phyloP scores from a whole-genome alignment of 2,113 vertebrate genomes.

The Clarias batrachus region DNA sequence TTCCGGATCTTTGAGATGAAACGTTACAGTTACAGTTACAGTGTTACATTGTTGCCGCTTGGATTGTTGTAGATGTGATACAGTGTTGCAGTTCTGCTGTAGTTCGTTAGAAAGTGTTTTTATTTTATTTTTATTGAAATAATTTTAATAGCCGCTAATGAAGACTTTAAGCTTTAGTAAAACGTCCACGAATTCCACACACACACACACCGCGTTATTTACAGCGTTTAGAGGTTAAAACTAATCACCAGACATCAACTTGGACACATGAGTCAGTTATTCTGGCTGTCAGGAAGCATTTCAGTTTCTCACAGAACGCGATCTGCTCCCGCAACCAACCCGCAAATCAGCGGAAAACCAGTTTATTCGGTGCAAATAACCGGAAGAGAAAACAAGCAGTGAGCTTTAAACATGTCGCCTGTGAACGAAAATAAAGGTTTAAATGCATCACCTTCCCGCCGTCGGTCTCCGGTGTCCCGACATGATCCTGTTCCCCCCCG shows the following conservation, averaged over 20 bases:
- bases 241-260: neutral
- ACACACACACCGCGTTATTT: neutral
- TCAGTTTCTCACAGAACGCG: neutral
- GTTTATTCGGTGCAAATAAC: neutral
- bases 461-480: neutral
- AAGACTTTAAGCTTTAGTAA: neutral
- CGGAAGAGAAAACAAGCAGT: rapidly evolving
- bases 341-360: neutral
- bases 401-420: neutral
- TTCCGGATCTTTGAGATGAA: neutral
- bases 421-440: neutral
- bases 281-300: neutral
- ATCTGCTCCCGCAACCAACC: neutral
- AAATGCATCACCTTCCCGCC: neutral
- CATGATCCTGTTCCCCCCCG: neutral
- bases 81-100: neutral
- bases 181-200: neutral
- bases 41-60: neutral
- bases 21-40: neutral
- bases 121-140: neutral
- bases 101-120: neutral
- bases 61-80: neutral
- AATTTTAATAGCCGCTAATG: neutral
- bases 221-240: neutral
- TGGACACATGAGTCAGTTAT: neutral